These are phyloP conservation scores for Acronicta aceris DNA, from an alignment of 2,888 invertebrate species.

Conservation along the genomic window DNA sequence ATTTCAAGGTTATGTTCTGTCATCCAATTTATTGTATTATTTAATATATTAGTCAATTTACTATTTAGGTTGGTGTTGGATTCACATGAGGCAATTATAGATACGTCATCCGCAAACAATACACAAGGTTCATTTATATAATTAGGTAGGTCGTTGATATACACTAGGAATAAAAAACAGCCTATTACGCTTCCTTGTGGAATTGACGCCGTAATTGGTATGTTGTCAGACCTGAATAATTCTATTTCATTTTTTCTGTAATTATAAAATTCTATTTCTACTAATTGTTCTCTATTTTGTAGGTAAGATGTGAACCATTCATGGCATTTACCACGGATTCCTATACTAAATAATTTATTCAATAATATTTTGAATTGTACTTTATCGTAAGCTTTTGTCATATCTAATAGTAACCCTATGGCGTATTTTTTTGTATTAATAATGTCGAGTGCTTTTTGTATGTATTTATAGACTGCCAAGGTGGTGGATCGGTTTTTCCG, in stretches of 20 bases:
- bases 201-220: neutral
- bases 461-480: constrained; percentile 3
- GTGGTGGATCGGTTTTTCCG: constrained; percentile 1
- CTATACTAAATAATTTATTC: constrained; percentile 1
- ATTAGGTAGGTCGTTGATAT: no score
- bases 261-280: constrained; percentile 4
- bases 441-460: neutral
- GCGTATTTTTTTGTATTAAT: constrained; percentile 2
- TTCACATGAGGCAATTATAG: neutral
- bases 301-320: constrained; percentile 5
- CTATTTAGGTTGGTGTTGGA: neutral
- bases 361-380: constrained; percentile 1
- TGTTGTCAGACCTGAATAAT: neutral
- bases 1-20: neutral
- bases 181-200: neutral
- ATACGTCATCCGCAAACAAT: no score
- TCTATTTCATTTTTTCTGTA: neutral
- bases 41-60: neutral
- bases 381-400: constrained; percentile 8
- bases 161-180: no score
- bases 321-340: neutral
- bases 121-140: no score
- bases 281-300: neutral
- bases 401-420: neutral
- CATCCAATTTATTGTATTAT: neutral